Percentiles rank a stretch among this genome's conserved stretches.
Conservation (phyloP, 2,113 vertebrate species). For the Hymenochirus boettgeri region DNA sequence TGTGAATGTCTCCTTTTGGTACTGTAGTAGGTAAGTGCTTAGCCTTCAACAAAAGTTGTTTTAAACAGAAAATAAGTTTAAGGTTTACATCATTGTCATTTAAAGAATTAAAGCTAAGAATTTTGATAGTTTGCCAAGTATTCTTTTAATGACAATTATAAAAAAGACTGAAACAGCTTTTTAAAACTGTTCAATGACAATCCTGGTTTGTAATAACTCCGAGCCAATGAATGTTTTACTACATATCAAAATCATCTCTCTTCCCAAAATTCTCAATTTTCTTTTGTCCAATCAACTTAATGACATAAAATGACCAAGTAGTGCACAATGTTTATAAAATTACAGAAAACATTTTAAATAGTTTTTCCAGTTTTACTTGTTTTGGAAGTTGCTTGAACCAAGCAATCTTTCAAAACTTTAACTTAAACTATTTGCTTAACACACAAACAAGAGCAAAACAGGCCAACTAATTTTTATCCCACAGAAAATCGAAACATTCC, state of each 20-base stretch:
- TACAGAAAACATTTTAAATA: background rate
- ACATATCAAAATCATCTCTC: conserved; percentile 49
- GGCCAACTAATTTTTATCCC: background rate
- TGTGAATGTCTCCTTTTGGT: too few species aligned
- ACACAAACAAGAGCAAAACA: background rate
- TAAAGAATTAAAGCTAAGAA: conserved; percentile 55
- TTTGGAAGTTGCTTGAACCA: too few species aligned
- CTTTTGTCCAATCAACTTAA: background rate
- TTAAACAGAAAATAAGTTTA: too few species aligned
- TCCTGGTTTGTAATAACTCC: conserved; percentile 57
- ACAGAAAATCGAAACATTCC: conserved; percentile 19
- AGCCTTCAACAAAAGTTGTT: too few species aligned
- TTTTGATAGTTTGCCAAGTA: conserved; percentile 64
- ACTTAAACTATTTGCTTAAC: background rate
- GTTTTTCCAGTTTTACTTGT: too few species aligned
- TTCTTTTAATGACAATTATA: conserved; percentile 72
- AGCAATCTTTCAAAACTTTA: too few species aligned
- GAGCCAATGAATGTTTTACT: conserved; percentile 58
- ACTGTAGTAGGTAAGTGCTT: too few species aligned
- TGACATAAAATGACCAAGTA: background rate
- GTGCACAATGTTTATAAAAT: background rate
- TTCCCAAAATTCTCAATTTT: background rate
- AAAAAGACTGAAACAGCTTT: conserved; percentile 65
- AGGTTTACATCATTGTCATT: background rate
- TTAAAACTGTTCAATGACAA: conserved; percentile 60